Base-by-base conservation (phyloP, 2,888 invertebrate genomes). In the Drosophila atroscutellata region DNA sequence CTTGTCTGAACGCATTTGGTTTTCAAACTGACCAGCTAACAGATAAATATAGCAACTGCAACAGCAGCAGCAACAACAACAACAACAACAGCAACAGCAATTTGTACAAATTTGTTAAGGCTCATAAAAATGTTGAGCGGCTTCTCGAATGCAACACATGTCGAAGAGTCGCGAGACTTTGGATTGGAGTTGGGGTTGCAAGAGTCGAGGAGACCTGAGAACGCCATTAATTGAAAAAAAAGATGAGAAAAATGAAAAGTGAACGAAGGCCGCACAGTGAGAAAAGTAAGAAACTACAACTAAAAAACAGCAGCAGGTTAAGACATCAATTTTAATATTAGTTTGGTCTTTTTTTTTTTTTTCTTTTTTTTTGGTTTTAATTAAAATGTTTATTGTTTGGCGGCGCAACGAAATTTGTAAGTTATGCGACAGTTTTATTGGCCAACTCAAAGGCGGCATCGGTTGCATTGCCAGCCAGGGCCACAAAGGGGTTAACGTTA, bases 381-480 rank as follows among this genome's bases (percentile, higher is more conserved):
- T 80, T 80, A 77, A 87, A 80, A 89, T 85, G 82, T 78, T 54
- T 51, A 81, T 81, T 84, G 83, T 80, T 64, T 50, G 58, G 28
- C 28, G 69, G 81, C 81, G 81, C 78, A 78, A 81, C 79, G 81
- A 77, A 79, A 82, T 80, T 78, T 80, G 60, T 89, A 75, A 87
- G 78, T 87, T 87, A 87, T 87, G 80, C 89, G 87, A 87, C 87
- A 89, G 86, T 87, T 87, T 90, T 90, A 90, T 87, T 67, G 80
- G 72, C 60, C 49, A 56, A 61, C 67, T 67, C 63, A 72, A 79
- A 72, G 77, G 63, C 72, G 59, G 82, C 77, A 62, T 42, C 59
- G 77, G 65, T 52, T 42, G 54, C 72, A 74, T 54, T 69, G 66
- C 49, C 69, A 59, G 37, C 61, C 45, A 67, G 52, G 67, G 67